phyloP scores from a whole-genome alignment of 2,888 invertebrate species.

The Aplocera efformata region DNA sequence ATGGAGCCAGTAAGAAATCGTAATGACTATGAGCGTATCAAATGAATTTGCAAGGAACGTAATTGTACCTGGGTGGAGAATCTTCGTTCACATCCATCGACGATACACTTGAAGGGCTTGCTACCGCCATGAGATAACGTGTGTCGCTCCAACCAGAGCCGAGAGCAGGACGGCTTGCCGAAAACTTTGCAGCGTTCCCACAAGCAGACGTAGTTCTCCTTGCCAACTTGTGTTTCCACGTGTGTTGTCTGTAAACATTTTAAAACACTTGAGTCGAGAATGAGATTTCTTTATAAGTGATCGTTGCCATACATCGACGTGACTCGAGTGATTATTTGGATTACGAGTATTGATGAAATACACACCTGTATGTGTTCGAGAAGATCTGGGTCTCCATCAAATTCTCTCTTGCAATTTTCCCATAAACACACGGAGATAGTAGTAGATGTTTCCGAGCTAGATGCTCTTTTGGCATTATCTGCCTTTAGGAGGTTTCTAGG shows the following conservation, averaged over 20 bases:
- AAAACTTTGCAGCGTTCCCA: conserved; percentile 98
- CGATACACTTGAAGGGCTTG: conserved; percentile 97
- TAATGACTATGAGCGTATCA: too few relatives aligned
- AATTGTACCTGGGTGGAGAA: conserved; percentile 90
- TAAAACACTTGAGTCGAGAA: background rate
- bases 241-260: conserved; percentile 83
- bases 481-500: conserved; percentile 72
- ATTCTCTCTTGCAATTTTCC: conserved; percentile 89
- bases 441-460: conserved; percentile 68
- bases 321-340: background rate
- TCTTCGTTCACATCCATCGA: conserved; percentile 94
- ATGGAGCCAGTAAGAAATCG: too few relatives aligned
- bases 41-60: conserved; percentile 23
- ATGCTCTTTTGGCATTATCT: conserved; percentile 53
- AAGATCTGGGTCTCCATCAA: conserved; percentile 89
- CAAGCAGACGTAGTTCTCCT: conserved; percentile 92
- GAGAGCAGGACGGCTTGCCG: conserved; percentile 93
- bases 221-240: conserved; percentile 91
- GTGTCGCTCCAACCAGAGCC: conserved; percentile 96
- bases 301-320: too few relatives aligned
- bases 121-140: conserved; percentile 94
- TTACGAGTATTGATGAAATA: conserved; percentile 14
- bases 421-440: conserved; percentile 85
- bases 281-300: too few relatives aligned
- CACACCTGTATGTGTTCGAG: conserved; percentile 92